These are phyloP conservation scores for Theocolax elegans DNA, from an alignment of 1,140 invertebrate species.

Conservation along the genomic window DNA sequence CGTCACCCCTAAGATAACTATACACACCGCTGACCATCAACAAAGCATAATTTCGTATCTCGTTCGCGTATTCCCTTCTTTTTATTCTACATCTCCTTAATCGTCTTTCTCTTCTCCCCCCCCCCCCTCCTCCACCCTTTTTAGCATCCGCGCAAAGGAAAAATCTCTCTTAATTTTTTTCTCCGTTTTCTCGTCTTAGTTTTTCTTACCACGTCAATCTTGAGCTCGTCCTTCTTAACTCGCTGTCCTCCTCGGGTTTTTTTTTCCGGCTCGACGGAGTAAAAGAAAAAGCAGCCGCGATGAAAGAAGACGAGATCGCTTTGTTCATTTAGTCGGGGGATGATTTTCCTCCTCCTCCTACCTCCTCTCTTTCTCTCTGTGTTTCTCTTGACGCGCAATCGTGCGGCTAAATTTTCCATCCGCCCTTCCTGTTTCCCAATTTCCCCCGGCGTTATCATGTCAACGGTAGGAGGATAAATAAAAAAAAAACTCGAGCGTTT, in stretches of 20 bases:
- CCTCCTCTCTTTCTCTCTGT: slow-evolving; percentile 3
- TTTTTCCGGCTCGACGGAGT: neutral
- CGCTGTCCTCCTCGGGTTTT: neutral
- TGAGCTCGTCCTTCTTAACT: neutral
- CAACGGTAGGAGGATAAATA: too few relatives aligned
- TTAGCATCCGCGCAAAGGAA: neutral
- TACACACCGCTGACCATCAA: too few relatives aligned
- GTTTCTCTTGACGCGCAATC: too few relatives aligned
- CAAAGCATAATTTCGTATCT: slow-evolving; percentile 4
- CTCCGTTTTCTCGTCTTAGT: neutral
- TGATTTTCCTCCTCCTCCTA: slow-evolving; percentile 17
- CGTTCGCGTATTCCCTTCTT: neutral
- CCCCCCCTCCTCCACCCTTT: neutral
- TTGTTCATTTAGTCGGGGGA: slow-evolving; percentile 23
- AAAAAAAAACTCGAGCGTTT: too few relatives aligned
- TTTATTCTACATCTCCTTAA: neutral
- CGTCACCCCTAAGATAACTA: too few relatives aligned
- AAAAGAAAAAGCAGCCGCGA: slow-evolving; percentile 1
- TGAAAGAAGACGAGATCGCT: slow-evolving; percentile 4
- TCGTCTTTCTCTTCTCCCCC: neutral
- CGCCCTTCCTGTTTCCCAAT: neutral
- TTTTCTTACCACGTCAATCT: slow-evolving; percentile 3
- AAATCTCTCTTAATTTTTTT: slow-evolving; percentile 24
- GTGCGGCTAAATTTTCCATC: neutral
- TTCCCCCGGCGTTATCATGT: too few relatives aligned